These are phyloP conservation scores for Auanema sp. DNA, from an alignment of 2,888 invertebrate species.

Conservation along the genomic window DNA sequence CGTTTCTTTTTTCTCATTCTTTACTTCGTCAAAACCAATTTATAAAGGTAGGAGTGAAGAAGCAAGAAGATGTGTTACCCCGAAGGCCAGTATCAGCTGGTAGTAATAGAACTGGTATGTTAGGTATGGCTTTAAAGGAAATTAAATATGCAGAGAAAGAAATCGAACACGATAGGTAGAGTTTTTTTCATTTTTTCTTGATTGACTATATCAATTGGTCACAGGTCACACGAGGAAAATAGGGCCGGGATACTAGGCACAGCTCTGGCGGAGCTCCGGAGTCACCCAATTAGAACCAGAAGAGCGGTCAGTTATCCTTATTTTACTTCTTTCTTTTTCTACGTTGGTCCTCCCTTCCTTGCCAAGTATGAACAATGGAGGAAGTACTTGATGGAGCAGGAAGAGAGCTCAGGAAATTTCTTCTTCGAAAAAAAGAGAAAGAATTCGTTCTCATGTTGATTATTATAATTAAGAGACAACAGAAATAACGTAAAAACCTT, in stretches of 20 bases:
- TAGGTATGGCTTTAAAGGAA: conserved; percentile 26
- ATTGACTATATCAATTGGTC: neutral
- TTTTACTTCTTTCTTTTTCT: no score
- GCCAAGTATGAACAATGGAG: no score
- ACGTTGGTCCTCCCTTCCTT: no score
- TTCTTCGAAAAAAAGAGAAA: conserved; percentile 9
- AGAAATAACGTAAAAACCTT: neutral
- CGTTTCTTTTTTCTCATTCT: conserved; percentile 4
- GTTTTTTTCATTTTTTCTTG: neutral
- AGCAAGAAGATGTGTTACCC: conserved; percentile 6
- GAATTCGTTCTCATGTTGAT: conserved; percentile 2
- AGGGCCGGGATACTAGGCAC: conserved; percentile 52
- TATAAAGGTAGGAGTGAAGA: neutral
- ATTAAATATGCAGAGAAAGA: conserved; percentile 31
- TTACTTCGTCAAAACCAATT: neutral
- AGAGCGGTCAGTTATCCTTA: no score
- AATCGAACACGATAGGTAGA: conserved; percentile 21
- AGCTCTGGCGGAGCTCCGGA: conserved; percentile 35
- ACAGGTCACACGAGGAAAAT: conserved; percentile 26
- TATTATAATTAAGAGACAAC: neutral
- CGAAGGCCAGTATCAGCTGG: conserved; percentile 16
- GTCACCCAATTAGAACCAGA: no score
- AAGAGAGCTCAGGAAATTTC: no score
- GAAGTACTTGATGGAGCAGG: no score
- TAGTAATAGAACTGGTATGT: conserved; percentile 22